Evolutionary conservation across 2,797 vertebrate genomes (phyloP).

Genomic region (Enteromius trimaculatus): DNA sequence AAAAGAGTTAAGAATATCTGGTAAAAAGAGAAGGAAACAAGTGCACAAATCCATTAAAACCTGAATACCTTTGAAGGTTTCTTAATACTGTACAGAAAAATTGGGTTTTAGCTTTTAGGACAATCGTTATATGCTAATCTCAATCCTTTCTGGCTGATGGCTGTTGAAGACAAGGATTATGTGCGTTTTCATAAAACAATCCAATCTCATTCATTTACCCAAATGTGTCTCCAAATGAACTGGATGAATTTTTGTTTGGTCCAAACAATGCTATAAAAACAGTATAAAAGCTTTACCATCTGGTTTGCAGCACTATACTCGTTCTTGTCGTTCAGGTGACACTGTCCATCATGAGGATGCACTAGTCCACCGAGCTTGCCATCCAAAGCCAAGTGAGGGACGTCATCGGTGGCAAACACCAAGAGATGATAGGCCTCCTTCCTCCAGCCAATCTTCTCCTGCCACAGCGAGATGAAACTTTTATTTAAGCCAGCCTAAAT

Average conservation of each 20-base stretch:
- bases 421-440: conserved; percentile 94
- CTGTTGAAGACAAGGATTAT: not conserved
- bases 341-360: conserved; percentile 91
- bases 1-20: not conserved
- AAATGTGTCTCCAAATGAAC: conserved; percentile 5
- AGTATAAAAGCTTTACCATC: conserved; percentile 82
- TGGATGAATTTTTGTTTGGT: not conserved
- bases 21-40: conserved; percentile 1
- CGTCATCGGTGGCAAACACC: conserved; percentile 93
- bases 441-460: conserved; percentile 95
- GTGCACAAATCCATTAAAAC: conserved; percentile 8
- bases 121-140: conserved; percentile 13
- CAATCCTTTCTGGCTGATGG: not conserved
- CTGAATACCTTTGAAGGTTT: not conserved
- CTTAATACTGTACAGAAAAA: not conserved
- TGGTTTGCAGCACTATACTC: conserved; percentile 90
- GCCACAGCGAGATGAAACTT: conserved; percentile 39
- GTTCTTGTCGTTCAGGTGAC: conserved; percentile 88
- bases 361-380: conserved; percentile 93
- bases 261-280: not conserved
- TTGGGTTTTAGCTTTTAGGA: conserved; percentile 1
- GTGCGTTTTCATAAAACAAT: conserved; percentile 25
- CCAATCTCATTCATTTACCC: conserved; percentile 26
- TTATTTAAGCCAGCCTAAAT: not conserved
- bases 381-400: conserved; percentile 94